Base-by-base conservation (phyloP, 2,888 invertebrate species). In the Cryptus armator region DNA sequence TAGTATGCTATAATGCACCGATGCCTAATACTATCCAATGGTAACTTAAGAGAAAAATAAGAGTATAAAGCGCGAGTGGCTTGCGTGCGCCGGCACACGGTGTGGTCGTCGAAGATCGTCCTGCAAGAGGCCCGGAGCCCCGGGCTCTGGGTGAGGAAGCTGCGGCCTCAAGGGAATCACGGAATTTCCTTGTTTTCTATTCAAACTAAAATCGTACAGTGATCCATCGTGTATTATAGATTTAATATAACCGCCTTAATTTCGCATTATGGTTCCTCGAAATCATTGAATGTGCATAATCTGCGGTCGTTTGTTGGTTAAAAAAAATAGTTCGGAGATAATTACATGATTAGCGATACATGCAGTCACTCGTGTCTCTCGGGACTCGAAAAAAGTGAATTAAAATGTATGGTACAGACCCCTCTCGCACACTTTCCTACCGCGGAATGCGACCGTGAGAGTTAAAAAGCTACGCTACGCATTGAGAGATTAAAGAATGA, bases 111-210 rank as follows among this genome's bases (percentile, higher is more conserved):
- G 37, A 70, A 53, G 81, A 76, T 81, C 77, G 77, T 56, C 66
- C 56, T 6, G 72, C 44, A 37, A 80, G 84, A 81, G 76, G 67
- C 77, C 66, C 71, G 70, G 29, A 76, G 84, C 84, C 85, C 46
- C 72, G 19, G 84, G 87, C 87, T 85, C 82, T 87, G 85, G 87
- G 85, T 87, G 85, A 86, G 56, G 72, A 80, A 56, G 59, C 43
- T 71, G 44, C 19, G 68, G 59, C 80, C 77, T 70, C 84, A 64
- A 74, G 74, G 14, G 64, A 78, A 37, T 32, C 66, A 66, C 59
- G 19, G 14, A 32, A 51, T 29, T 59, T 72, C 44, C 66, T 72
- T 66, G 46, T 67, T 53, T 29, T 66, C 24, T 10, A 24, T 37
- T 9, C 44, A 64, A 4, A 14, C 16, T 32, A 29, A 66, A 32